These are phyloP conservation scores for Gymnodraco acuticeps DNA, from an alignment of 2,797 vertebrate genomes.

Conservation along the genomic window DNA sequence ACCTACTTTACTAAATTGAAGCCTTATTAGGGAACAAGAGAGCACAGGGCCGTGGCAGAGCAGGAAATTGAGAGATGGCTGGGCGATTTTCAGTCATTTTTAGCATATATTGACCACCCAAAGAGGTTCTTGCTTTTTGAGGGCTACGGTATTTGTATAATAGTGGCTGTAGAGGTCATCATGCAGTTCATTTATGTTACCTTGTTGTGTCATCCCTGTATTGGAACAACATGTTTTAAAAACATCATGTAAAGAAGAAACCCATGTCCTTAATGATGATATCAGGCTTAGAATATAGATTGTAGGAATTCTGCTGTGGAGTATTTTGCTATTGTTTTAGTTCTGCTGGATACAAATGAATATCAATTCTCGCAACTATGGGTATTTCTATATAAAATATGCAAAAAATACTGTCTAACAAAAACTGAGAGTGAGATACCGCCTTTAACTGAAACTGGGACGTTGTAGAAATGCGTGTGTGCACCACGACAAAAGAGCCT, in stretches of 20 bases:
- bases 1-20: slow-evolving; percentile 75
- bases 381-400: background rate
- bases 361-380: slow-evolving; percentile 7
- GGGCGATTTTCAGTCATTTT: slow-evolving; percentile 24
- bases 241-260: slow-evolving; percentile 7
- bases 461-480: too few relatives aligned
- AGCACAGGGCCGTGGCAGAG: background rate
- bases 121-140: background rate
- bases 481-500: too few relatives aligned
- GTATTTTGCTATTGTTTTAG: slow-evolving; percentile 3
- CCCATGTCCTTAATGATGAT: background rate
- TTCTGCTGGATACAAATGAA: background rate
- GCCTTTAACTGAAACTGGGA: too few relatives aligned
- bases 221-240: background rate
- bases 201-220: slow-evolving; percentile 5
- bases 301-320: slow-evolving; percentile 3
- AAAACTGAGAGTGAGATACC: background rate
- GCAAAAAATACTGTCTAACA: background rate
- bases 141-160: background rate
- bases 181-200: background rate
- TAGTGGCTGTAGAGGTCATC: background rate
- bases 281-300: slow-evolving; percentile 24
- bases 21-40: slow-evolving; percentile 44
- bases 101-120: slow-evolving; percentile 6
- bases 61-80: slow-evolving; percentile 1